Evolutionary conservation across 2,888 invertebrate species (phyloP).

Genomic region (Julus scandinavius): DNA sequence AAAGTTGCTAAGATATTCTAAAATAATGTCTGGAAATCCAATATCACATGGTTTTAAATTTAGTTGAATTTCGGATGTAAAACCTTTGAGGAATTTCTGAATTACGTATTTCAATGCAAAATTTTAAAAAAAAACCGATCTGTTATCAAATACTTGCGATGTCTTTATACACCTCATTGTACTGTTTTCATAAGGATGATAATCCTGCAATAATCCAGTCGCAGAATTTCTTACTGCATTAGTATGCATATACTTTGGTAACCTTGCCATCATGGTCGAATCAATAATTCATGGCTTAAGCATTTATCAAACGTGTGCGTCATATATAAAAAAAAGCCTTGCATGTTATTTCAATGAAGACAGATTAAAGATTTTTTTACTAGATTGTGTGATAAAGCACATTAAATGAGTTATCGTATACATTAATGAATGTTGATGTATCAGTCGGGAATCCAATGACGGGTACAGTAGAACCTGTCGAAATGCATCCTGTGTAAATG

Average conservation of each 20-base stretch:
- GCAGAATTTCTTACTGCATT: no score
- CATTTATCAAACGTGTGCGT: background rate
- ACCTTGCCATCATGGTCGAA: background rate
- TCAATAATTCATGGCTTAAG: background rate
- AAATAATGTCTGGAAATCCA: no score
- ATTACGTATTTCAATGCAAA: no score
- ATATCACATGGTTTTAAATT: no score
- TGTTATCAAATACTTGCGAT: background rate
- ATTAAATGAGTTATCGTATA: background rate
- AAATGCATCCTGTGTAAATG: no score
- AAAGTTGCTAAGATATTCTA: no score
- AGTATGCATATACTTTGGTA: background rate
- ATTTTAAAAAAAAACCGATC: no score
- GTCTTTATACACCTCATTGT: background rate
- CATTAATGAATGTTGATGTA: no score
- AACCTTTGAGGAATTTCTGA: no score
- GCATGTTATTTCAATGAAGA: conserved; percentile 18
- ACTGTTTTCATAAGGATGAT: background rate
- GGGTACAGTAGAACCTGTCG: no score
- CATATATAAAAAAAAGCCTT: background rate
- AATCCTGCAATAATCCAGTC: background rate
- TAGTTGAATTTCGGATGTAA: no score
- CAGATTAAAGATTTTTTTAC: background rate
- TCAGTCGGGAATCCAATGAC: no score
- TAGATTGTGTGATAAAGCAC: background rate